Evolutionary conservation across 1,140 invertebrate species (phyloP).

Genomic region (Wasmannia auropunctata): DNA sequence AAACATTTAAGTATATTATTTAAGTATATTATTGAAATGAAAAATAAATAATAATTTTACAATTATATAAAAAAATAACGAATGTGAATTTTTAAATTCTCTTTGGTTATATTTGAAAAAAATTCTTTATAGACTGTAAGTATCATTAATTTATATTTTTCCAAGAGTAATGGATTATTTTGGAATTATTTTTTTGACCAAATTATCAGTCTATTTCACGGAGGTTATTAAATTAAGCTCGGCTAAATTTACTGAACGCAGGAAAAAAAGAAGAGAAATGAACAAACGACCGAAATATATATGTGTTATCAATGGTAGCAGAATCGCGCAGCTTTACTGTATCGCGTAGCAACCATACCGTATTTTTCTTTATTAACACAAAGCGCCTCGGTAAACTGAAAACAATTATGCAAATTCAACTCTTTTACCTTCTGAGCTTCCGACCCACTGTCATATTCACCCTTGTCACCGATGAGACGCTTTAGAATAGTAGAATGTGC

Average conservation of each 20-base stretch:
- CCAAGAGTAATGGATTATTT: background rate
- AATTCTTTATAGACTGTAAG: background rate
- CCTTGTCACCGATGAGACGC: conserved; percentile 46
- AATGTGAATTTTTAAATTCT: background rate
- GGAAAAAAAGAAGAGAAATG: background rate
- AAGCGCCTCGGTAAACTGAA: conserved; percentile 70
- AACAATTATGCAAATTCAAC: conserved; percentile 80
- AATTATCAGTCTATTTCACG: background rate
- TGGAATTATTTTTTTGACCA: background rate
- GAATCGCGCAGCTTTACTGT: conserved; percentile 39
- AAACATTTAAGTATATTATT: background rate
- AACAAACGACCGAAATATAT: background rate
- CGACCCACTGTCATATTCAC: conserved; percentile 19
- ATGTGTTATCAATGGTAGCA: background rate
- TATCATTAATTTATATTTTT: background rate
- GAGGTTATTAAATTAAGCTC: background rate
- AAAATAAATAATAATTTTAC: background rate
- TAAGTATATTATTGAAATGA: background rate
- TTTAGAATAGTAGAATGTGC: conserved; percentile 28
- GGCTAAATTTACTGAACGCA: background rate
- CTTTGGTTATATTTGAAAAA: background rate
- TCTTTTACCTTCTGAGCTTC: background rate
- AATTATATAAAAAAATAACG: background rate
- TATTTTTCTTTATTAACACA: conserved; percentile 79
- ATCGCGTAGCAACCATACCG: conserved; percentile 36